Base-by-base conservation (phyloP, 2,888 invertebrate species). In the Watsonalla cultraria region DNA sequence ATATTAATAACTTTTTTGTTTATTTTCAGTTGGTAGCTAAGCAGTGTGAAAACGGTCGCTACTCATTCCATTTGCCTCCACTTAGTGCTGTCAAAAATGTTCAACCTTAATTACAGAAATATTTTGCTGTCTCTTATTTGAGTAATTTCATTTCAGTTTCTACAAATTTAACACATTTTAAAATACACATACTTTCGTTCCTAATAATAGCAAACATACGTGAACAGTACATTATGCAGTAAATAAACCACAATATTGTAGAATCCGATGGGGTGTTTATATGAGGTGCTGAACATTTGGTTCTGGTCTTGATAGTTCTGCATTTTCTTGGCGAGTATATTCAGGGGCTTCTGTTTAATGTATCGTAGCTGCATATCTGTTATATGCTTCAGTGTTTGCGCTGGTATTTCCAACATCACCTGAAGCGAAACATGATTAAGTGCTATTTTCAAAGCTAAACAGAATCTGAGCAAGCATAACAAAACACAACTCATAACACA, bases 351-450 rank as follows among this genome's bases (percentile, higher is more conserved):
- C 7, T 73, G 70, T 2, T 70, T 64, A 4, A 90, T 62, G 53
- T 82, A 76, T 2, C 70, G 68, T 4, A 82, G 55, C 59, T 90
- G 90, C 39, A 61, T 56, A 6, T 83, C 80, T 0, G 84, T 82
- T 5, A 90, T 64, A 48, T 77, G 64, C 53, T 62, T 70, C 45
- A 90, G 59, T 45, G 66, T 82, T 7, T 70, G 55, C 13, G 82
- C 62, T 5, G 76, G 68, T 68, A 90, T 89, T 49, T 74, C 72
- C 47, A 74, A 51, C 81, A 89, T 84, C 8, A 90, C 86, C 90
- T 90, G 11, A 34, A 34, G 6, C 5, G 13, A 35, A 49, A 33
- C 14, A 4, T 35, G 35, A 6, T 6, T 46, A 5, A 46, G 14
- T 6, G 46, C 1, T 45, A 7, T 45, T 45, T 45, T 15, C 46